These are phyloP conservation scores for Eucera pruinosa DNA, from an alignment of 2,888 invertebrate genomes.

Conservation along the genomic window DNA sequence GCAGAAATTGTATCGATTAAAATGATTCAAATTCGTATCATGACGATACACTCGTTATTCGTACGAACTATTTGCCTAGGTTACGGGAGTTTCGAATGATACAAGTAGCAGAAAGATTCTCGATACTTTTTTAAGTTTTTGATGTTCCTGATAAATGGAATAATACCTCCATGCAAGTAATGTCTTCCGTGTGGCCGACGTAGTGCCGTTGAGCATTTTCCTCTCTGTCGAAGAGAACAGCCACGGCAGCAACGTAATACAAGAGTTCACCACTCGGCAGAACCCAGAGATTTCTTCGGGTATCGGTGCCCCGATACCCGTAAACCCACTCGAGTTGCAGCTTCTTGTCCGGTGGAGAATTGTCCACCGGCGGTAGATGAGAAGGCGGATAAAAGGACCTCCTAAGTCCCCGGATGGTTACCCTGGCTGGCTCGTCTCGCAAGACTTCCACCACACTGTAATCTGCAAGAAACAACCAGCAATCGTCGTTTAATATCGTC, in stretches of 20 bases:
- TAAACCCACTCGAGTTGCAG: constrained; percentile 98
- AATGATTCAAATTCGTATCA: too few relatives aligned
- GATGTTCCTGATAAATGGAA: too few relatives aligned
- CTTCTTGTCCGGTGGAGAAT: constrained; percentile 94
- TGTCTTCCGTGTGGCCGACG: constrained; percentile 96
- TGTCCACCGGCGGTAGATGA: constrained; percentile 93
- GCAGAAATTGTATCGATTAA: too few relatives aligned
- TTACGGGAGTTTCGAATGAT: too few relatives aligned
- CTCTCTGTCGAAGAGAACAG: constrained; percentile 93
- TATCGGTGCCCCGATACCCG: constrained; percentile 96
- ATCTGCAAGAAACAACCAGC: constrained; percentile 85
- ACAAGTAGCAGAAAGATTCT: too few relatives aligned
- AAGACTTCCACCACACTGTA: constrained; percentile 93
- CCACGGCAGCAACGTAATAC: constrained; percentile 96
- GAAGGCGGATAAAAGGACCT: constrained; percentile 95
- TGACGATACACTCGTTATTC: too few relatives aligned
- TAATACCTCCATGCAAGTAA: constrained; percentile 91
- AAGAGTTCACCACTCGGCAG: constrained; percentile 96
- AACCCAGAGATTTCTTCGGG: constrained; percentile 95
- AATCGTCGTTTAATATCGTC: background rate
- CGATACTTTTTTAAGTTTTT: too few relatives aligned
- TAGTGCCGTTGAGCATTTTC: constrained; percentile 96
- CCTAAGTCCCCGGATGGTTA: constrained; percentile 92
- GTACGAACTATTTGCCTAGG: too few relatives aligned
- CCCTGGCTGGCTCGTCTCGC: constrained; percentile 93